phyloP scores from a whole-genome alignment of 2,113 vertebrate genomes.

The Clinocottus analis region DNA sequence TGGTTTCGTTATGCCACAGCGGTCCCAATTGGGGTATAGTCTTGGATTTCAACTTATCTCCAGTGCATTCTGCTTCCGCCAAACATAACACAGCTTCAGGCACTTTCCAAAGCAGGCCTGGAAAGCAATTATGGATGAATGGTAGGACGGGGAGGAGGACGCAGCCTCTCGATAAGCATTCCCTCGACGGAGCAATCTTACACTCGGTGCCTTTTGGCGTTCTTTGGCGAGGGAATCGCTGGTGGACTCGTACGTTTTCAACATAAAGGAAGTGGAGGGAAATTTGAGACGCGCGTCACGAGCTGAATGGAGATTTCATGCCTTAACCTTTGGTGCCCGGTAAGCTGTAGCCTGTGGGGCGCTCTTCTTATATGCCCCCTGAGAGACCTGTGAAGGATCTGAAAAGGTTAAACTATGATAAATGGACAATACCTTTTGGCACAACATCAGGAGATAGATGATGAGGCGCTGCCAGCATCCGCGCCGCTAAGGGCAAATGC shows the following conservation, averaged over 20 bases:
- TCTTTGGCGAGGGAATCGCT: constrained; percentile 52
- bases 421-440: constrained; percentile 65
- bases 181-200: constrained; percentile 58
- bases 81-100: constrained; percentile 73
- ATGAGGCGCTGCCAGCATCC: constrained; percentile 10
- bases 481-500: constrained; percentile 19
- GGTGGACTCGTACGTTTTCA: constrained; percentile 49
- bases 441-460: constrained; percentile 52
- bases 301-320: constrained; percentile 58
- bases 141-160: constrained; percentile 21
- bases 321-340: constrained; percentile 57
- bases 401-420: constrained; percentile 74
- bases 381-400: constrained; percentile 46
- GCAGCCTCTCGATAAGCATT: constrained; percentile 66
- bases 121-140: constrained; percentile 78
- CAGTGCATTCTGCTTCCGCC: constrained; percentile 61
- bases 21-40: constrained; percentile 58
- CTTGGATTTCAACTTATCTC: constrained; percentile 71
- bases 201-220: constrained; percentile 60
- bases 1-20: constrained; percentile 52
- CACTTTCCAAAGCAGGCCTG: constrained; percentile 57
- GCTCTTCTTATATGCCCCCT: constrained; percentile 16
- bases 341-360: constrained; percentile 22
- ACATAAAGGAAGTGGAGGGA: constrained; percentile 46
- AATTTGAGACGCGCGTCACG: constrained; percentile 21